Evolutionary conservation across 2,113 vertebrate species (phyloP), one percentile per base, ranked within the genome.

Genomic region (Myrmophylax atrothorax): DNA sequence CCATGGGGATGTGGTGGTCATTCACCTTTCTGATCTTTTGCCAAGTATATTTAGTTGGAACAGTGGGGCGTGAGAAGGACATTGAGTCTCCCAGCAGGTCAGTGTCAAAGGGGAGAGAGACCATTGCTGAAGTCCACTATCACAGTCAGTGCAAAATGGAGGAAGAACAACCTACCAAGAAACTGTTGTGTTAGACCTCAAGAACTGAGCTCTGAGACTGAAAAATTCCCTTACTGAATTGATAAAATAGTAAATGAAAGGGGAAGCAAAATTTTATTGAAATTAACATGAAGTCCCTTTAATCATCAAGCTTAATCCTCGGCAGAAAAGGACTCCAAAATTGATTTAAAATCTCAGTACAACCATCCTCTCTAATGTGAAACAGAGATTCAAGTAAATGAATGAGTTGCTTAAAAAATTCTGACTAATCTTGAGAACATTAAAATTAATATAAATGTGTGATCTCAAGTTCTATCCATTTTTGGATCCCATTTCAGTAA

Each of bases 381-480:
- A 96, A 95, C 75, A 95, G 95, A 87, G 91, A 96, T 97, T 85
- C 93, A 94, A 98, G 93, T 91, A 97, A 97, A 97, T 97, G 97
- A 97, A 93, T 80, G 72, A 96, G 97, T 98, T 97, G 84, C 96
- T 97, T 97, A 69, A 97, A 97, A 97, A 97, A 97, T 96, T 98
- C 97, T 97, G 91, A 97, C 94, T 97, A 87, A 98, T 97, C 96
- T 97, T 89, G 84, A 95, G 97, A 97, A 79, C 91, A 97, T 97
- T 98, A 97, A 97, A 97, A 97, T 97, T 95, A 97, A 97, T 97
- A 96, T 87, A 78, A 97, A 97, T 89, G 90, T 97, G 91, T 94
- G 90, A 97, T 97, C 92, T 96, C 93, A 95, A 97, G 94, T 96
- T 97, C 92, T 96, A 92, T 76, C 96, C 87, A 94, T 94, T 98